These are phyloP conservation scores for Habropoda laboriosa DNA, from an alignment of 1,140 invertebrate genomes.

Conservation along the genomic window DNA sequence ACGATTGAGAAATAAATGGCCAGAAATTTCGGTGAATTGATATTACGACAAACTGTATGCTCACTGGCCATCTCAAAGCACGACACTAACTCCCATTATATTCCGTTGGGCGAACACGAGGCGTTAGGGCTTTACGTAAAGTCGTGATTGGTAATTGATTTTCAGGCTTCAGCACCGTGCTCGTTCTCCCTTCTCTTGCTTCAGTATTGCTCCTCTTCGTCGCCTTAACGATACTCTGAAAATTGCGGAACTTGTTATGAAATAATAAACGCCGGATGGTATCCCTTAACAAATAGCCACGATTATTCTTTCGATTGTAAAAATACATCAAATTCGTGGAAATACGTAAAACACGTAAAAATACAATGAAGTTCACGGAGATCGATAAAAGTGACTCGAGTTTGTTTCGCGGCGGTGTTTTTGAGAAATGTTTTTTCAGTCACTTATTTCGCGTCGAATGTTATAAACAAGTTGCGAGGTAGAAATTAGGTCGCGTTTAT, in stretches of 20 bases:
- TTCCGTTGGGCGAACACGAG: conserved; percentile 68
- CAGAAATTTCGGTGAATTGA: conserved; percentile 64
- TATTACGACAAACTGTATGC: conserved; percentile 56
- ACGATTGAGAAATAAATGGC: conserved; percentile 20
- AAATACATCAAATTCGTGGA: not conserved
- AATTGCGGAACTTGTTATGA: conserved; percentile 16
- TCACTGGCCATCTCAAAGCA: conserved; percentile 60
- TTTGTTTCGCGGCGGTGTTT: no score
- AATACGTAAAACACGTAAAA: no score
- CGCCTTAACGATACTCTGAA: conserved; percentile 25
- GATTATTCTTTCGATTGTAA: not conserved
- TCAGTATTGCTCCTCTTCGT: conserved; percentile 53
- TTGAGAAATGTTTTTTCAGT: no score
- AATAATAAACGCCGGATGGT: conserved; percentile 1
- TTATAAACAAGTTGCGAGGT: no score
- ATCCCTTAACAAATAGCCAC: not conserved
- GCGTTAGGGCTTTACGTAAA: conserved; percentile 68
- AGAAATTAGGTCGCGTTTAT: no score
- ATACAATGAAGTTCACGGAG: no score
- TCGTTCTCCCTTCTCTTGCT: conserved; percentile 42
- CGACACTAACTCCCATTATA: conserved; percentile 69
- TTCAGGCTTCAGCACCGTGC: conserved; percentile 69
- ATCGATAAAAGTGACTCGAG: no score
- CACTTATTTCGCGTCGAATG: no score
- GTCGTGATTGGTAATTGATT: conserved; percentile 75